Evolutionary conservation across 2,888 invertebrate species (phyloP), one percentile per base, ranked within the genome.

Genomic region (Ectemnius cavifrons): DNA sequence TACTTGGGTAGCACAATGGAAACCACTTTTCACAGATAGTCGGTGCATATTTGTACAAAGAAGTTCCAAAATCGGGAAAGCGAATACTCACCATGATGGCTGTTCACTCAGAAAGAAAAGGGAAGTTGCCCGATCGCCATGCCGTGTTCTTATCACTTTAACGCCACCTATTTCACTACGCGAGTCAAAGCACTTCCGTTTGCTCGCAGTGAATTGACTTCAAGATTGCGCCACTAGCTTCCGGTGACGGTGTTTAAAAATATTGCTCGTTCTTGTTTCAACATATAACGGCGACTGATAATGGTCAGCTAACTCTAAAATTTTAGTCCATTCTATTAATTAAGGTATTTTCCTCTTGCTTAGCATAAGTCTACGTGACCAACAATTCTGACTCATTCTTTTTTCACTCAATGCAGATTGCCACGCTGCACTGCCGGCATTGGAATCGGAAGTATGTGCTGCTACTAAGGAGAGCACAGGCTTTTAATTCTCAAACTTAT

Each of bases 21-120:
- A 47, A 6, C 37, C 63, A 75, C 66, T 65, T 47, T n/a, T 20
- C 52, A 58, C 46, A n/a, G 37, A 8, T 11, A 66, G 62, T 0
- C 28, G 13, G 1, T 66, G 16, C 47, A 27, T 52, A 28, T 11
- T 13, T 27, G 46, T 37, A 56, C 16, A 62, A 52, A 16, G 16
- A 0, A 20, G 16, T 28, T 2, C 52, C 13, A 56, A 64, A 60
- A 13, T 11, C 11, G 16, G 14, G 56, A 45, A 63, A 4, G 37
- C 28, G 58, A 65, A 49, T 78, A 90, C 91, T 89, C 85, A 91
- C 91, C 91, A 91, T 91, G 88, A 85, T 91, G 90, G 83, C 87
- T 84, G 79, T 81, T 81, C 72, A 80, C 74, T 82, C 62, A 78
- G 81, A 89, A 89, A 89, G 89, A 87, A 85, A 86, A 85, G 79